A percentile compares a stretch with the other conserved stretches of the same genome.
phyloP scores from a whole-genome alignment of 2,797 vertebrate species.

The Esox lucius region DNA sequence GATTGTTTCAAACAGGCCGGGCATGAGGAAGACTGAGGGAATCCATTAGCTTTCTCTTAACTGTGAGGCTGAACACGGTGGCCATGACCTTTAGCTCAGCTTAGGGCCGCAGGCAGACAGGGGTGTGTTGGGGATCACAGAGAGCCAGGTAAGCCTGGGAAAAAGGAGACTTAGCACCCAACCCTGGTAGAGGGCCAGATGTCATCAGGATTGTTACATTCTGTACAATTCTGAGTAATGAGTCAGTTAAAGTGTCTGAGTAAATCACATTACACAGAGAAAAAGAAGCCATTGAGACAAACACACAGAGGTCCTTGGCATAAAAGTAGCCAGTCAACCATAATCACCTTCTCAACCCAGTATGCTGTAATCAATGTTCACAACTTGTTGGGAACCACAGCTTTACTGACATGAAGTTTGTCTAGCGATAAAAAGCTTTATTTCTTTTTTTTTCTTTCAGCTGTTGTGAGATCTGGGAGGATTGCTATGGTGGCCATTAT shows the following conservation, averaged over 20 bases:
- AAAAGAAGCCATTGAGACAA: not conserved
- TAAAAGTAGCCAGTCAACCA: conserved; percentile 51
- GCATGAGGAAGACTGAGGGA: conserved; percentile 52
- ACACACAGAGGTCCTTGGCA: conserved; percentile 24
- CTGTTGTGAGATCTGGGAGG: conserved; percentile 45
- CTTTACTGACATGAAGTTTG: conserved; percentile 9
- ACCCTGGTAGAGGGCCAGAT: conserved; percentile 37
- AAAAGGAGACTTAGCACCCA: conserved; percentile 35
- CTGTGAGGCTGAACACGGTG: conserved; percentile 56
- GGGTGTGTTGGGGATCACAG: conserved; percentile 54
- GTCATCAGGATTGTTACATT: conserved; percentile 9
- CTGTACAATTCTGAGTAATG: no score
- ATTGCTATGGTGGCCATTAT: conserved; percentile 34
- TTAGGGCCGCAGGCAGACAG: conserved; percentile 23
- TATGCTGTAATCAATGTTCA: conserved; percentile 52
- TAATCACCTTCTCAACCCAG: conserved; percentile 55
- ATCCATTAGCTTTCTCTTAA: conserved; percentile 70
- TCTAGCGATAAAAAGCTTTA: conserved; percentile 57
- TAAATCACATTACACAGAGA: not conserved
- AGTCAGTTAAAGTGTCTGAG: no score
- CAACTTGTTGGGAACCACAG: conserved; percentile 42
- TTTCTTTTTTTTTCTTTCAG: conserved; percentile 43
- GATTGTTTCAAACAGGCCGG: conserved; percentile 66
- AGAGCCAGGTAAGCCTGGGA: conserved; percentile 35
- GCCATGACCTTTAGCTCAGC: conserved; percentile 46